Conservation (phyloP, 2,888 invertebrate species). For the Drosophila nr. medialis region DNA sequence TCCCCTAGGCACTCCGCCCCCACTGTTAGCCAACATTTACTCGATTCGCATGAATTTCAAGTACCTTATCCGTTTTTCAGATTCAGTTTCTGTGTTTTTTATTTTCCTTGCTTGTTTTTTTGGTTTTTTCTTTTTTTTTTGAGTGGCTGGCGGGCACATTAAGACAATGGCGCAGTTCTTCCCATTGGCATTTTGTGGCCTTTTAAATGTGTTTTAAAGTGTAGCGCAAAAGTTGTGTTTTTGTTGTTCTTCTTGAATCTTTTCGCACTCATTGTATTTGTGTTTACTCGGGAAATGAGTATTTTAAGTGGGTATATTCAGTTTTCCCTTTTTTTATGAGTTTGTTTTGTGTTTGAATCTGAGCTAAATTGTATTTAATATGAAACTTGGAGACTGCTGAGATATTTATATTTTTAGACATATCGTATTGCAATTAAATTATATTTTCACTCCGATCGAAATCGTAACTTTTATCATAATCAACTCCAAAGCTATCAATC, state of each 20-base stretch:
- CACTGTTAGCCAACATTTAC: slow-evolving; percentile 38
- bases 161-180: slow-evolving; percentile 52
- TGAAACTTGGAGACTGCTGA: neutral
- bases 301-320: slow-evolving; percentile 14
- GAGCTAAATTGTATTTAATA: neutral
- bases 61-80: slow-evolving; percentile 37
- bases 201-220: slow-evolving; percentile 65
- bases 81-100: slow-evolving; percentile 18
- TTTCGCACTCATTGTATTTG: slow-evolving; percentile 46
- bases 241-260: slow-evolving; percentile 17
- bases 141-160: slow-evolving; percentile 52
- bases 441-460: neutral
- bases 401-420: neutral
- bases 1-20: neutral
- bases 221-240: slow-evolving; percentile 36
- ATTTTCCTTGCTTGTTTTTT: slow-evolving; percentile 2
- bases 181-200: slow-evolving; percentile 61
- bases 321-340: neutral
- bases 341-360: neutral
- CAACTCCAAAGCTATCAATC: neutral
- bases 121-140: slow-evolving; percentile 3
- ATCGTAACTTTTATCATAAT: neutral
- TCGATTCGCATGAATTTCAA: slow-evolving; percentile 67
- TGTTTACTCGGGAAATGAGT: slow-evolving; percentile 10
- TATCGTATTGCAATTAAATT: neutral